Conservation (phyloP, 2,888 invertebrate species). For the Lithophane semibrunnea region DNA sequence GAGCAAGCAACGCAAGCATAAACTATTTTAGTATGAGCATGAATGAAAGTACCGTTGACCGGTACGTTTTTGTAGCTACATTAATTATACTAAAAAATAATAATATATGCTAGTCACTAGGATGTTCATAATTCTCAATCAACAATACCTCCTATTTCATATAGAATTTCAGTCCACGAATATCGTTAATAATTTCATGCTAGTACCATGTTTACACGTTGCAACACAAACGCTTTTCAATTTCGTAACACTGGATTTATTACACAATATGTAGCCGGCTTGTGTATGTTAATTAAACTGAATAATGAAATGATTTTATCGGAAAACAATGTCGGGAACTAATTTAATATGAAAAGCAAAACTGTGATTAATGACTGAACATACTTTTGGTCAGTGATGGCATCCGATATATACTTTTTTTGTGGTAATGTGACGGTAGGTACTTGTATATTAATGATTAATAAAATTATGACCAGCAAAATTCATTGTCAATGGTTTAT, state of each 20-base stretch:
- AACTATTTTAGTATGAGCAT: not conserved
- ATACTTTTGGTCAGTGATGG: constrained; percentile 32
- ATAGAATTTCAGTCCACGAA: constrained; percentile 26
- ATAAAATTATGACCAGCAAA: not conserved
- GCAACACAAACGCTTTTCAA: constrained; percentile 66
- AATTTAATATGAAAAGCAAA: constrained; percentile 60
- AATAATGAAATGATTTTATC: constrained; percentile 74
- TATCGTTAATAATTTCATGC: constrained; percentile 58
- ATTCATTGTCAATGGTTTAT: not conserved
- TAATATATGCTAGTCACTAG: too few species aligned
- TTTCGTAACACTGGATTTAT: constrained; percentile 64
- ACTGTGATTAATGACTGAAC: constrained; percentile 36
- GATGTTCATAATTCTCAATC: not conserved
- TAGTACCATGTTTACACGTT: constrained; percentile 37
- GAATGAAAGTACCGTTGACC: not conserved
- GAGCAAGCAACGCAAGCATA: not conserved
- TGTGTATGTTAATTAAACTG: constrained; percentile 74
- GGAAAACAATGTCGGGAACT: constrained; percentile 68
- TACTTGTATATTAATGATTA: not conserved
- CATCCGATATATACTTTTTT: constrained; percentile 5
- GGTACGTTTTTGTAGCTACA: not conserved
- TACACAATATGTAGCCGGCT: constrained; percentile 54
- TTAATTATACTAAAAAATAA: not conserved
- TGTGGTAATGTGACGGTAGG: constrained; percentile 3
- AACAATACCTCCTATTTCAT: constrained; percentile 16